These are phyloP conservation scores for Tinamus major DNA, from an alignment of 2,797 vertebrate genomes.

Conservation along the genomic window DNA sequence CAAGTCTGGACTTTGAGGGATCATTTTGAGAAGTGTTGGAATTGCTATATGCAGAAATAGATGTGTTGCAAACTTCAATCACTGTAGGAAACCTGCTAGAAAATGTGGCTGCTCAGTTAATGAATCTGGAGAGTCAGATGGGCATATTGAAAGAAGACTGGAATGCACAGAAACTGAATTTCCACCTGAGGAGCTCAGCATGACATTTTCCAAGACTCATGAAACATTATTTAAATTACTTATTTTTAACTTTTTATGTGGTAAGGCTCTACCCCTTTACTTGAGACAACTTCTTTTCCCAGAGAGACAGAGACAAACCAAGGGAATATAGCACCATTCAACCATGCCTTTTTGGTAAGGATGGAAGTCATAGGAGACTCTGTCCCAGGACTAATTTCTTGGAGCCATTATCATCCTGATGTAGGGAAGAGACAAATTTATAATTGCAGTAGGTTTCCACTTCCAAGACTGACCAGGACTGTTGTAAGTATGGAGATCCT, in stretches of 20 bases:
- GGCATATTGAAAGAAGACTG: constrained; percentile 30
- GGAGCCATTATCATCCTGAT: neutral
- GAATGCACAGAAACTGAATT: constrained; percentile 36
- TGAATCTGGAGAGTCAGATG: constrained; percentile 73
- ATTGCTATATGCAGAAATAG: constrained; percentile 72
- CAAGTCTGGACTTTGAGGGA: constrained; percentile 73
- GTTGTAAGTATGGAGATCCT: neutral
- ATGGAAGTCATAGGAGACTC: neutral
- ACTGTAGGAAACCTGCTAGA: constrained; percentile 69
- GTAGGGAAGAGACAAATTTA: neutral
- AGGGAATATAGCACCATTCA: neutral
- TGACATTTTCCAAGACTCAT: neutral
- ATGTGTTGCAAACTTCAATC: constrained; percentile 73
- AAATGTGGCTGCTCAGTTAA: constrained; percentile 76
- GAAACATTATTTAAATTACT: constrained; percentile 12
- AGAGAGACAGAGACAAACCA: neutral
- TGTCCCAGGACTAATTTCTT: neutral
- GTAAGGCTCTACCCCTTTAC: neutral
- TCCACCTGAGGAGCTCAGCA: constrained; percentile 39
- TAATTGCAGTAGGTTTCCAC: neutral
- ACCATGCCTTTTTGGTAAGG: neutral
- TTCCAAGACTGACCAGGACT: neutral
- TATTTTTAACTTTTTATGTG: neutral
- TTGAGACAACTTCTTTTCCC: neutral
- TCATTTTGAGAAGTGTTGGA: constrained; percentile 74